Conservation (phyloP, 1,140 invertebrate species). For the Copidosoma floridanum region DNA sequence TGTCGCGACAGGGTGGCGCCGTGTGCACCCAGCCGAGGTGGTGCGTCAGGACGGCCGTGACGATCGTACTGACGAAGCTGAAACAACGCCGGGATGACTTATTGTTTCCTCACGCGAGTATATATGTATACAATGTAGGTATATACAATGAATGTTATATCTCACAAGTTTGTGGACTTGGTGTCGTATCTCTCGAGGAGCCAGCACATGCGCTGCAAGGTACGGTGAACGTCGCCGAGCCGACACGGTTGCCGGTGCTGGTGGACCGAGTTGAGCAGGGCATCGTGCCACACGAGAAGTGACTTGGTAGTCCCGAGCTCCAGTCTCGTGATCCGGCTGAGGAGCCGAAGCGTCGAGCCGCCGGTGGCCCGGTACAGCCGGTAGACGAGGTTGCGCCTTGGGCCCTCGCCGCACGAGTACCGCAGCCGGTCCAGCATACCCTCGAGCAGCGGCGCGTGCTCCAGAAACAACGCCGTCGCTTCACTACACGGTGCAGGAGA, state of each 20-base stretch:
- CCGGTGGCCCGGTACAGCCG: slow-evolving; percentile 41
- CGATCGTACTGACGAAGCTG: slow-evolving; percentile 86
- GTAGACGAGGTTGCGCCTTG: slow-evolving; percentile 31
- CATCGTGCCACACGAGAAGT: slow-evolving; percentile 50
- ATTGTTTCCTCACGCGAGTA: too few relatives aligned
- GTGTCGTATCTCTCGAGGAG: slow-evolving; percentile 49
- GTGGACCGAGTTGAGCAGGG: slow-evolving; percentile 44
- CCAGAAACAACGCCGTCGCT: slow-evolving; percentile 71
- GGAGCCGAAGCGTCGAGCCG: slow-evolving; percentile 39
- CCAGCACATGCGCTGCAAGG: slow-evolving; percentile 49
- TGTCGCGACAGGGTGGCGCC: slow-evolving; percentile 53
- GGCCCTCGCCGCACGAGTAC: slow-evolving; percentile 52
- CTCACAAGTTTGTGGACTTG: slow-evolving; percentile 54
- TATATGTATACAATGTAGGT: too few relatives aligned
- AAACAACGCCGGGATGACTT: too few relatives aligned
- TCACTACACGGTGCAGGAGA: too few relatives aligned
- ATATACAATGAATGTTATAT: too few relatives aligned
- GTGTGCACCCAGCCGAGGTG: slow-evolving; percentile 89
- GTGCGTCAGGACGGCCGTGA: slow-evolving; percentile 84
- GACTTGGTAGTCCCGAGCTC: slow-evolving; percentile 23
- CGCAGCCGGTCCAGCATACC: slow-evolving; percentile 73
- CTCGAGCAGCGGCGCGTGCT: slow-evolving; percentile 78
- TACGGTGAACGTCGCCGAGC: slow-evolving; percentile 36
- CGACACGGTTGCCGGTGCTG: slow-evolving; percentile 32
- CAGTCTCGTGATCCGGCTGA: slow-evolving; percentile 39